phyloP scores from a whole-genome alignment of 2,888 invertebrate genomes.

The Furcula furcula region DNA sequence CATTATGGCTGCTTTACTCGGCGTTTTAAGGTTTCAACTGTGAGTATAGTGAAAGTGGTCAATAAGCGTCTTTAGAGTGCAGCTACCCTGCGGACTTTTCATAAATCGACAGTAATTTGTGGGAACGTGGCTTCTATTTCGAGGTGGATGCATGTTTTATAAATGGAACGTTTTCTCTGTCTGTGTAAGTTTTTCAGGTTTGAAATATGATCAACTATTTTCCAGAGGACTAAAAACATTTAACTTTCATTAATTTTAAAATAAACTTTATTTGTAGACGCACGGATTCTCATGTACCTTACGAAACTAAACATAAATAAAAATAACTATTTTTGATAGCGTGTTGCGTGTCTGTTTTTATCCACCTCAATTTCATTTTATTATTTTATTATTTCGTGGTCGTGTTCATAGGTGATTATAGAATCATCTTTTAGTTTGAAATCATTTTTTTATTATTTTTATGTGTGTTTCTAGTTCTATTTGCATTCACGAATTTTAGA shows the following conservation, averaged over 20 bases:
- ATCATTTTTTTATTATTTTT: too few species aligned
- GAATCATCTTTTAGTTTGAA: too few species aligned
- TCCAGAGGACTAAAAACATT: conserved; percentile 7
- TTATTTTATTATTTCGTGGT: too few species aligned
- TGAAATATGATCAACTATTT: conserved; percentile 3
- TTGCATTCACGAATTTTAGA: too few species aligned
- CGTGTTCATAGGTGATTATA: too few species aligned
- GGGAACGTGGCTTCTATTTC: neutral
- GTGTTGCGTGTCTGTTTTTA: too few species aligned
- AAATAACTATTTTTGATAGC: too few species aligned
- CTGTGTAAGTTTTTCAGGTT: neutral
- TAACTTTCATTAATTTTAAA: neutral
- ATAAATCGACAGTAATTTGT: neutral
- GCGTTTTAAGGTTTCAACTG: conserved; percentile 66
- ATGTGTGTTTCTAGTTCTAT: too few species aligned
- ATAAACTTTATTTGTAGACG: neutral
- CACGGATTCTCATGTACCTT: neutral
- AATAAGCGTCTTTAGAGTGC: neutral
- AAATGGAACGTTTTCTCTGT: neutral
- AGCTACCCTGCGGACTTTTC: neutral
- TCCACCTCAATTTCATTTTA: too few species aligned
- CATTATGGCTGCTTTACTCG: conserved; percentile 85
- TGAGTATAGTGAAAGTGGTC: conserved; percentile 34
- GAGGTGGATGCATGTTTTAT: neutral
- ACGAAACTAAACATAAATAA: neutral